These are phyloP conservation scores for Dryas iulia DNA, from an alignment of 1,140 invertebrate genomes.

Conservation along the genomic window DNA sequence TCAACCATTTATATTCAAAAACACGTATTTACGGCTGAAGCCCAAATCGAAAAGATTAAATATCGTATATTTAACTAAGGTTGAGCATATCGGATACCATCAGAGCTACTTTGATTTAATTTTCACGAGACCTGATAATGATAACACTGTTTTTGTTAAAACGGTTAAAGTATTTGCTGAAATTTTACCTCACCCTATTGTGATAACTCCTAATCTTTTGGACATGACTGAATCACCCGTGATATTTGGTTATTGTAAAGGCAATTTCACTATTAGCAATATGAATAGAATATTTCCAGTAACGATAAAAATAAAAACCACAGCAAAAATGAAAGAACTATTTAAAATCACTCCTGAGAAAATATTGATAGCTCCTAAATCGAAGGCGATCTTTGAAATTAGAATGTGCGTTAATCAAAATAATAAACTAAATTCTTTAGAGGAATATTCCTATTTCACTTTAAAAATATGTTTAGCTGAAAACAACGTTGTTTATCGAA, in stretches of 20 bases:
- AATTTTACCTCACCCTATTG: slow-evolving; percentile 53
- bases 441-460: slow-evolving; percentile 48
- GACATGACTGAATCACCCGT: slow-evolving; percentile 53
- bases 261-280: slow-evolving; percentile 42
- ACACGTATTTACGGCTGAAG: slow-evolving; percentile 43
- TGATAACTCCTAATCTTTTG: slow-evolving; percentile 50
- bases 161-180: slow-evolving; percentile 55
- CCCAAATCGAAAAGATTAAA: slow-evolving; percentile 40
- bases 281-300: slow-evolving; percentile 32
- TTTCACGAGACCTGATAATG: slow-evolving; percentile 44
- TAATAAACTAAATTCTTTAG: slow-evolving; percentile 37
- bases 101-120: slow-evolving; percentile 56
- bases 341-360: slow-evolving; percentile 54
- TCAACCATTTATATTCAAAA: slow-evolving; percentile 54
- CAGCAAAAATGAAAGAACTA: slow-evolving; percentile 54
- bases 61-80: slow-evolving; percentile 51
- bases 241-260: slow-evolving; percentile 49
- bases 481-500: slow-evolving; percentile 44
- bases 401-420: slow-evolving; percentile 41
- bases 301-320: slow-evolving; percentile 51
- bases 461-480: slow-evolving; percentile 56
- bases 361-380: slow-evolving; percentile 35
- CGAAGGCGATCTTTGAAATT: slow-evolving; percentile 42
- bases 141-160: slow-evolving; percentile 44
- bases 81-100: slow-evolving; percentile 53